Evolutionary conservation across 2,113 vertebrate genomes (phyloP), one percentile per base, ranked within the genome.

Genomic region (Arvicanthis niloticus): DNA sequence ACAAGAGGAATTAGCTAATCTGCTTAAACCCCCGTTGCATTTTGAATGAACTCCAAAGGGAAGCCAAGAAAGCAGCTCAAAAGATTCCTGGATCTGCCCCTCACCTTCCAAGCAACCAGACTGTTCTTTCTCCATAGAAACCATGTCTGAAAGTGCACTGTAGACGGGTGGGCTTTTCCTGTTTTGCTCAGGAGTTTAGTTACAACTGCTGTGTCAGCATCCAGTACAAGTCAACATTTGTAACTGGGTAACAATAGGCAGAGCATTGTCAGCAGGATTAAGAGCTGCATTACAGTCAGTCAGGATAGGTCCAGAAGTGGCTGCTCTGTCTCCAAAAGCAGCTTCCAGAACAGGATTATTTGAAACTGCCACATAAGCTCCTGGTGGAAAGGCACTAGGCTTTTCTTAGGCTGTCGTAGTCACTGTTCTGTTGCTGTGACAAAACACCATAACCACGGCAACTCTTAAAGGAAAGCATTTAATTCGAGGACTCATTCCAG

Each of bases 1-100:
- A 80, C 17, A 85, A 62, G 95, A 89, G 19, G 13, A 26, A 89
- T 90, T 88, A 86, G 81, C 91, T 48, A 82, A 89, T 84, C 89
- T 5, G 21, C 73, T 73, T 89, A 89, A 80, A 72, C 72, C 51
- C 51, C 51, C 73, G 67, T 80, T 68, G 29, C 51, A 60, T 93
- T 65, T 51, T 78, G 48, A 88, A 77, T 77, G n/a, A 93, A 93
- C 90, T 45, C 37, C 24, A 40, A 80, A 65, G 87, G 87, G 42
- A 70, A 90, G 92, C 40, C 76, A 89, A 89, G 34, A 91, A 96
- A 42, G 65, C 56, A 91, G 65, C 60, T 68, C 58, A 45, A 92
- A 96, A 78, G 73, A 91, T 93, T 42, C 78, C 29, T 78, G 62
- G 15, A 75, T 72, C 34, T 77, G n/a, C 51, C 60, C 12, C 88